These are phyloP conservation scores for Helicoverpa assulta DNA, from an alignment of 2,888 invertebrate genomes.

Conservation along the genomic window DNA sequence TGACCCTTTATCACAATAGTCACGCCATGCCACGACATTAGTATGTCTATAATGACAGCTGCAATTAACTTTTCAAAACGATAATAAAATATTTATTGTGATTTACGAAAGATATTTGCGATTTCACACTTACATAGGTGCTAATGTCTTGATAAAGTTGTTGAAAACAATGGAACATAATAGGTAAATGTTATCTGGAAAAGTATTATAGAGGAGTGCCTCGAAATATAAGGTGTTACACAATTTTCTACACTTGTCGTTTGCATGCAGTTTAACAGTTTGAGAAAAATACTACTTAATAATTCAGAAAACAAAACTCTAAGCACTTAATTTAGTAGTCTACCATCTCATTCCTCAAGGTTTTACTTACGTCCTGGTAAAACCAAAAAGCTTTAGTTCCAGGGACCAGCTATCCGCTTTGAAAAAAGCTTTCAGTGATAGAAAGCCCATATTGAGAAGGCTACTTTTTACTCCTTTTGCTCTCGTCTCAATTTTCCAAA, in stretches of 20 bases:
- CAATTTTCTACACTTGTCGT: constrained; percentile 3
- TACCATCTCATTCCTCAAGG: no score
- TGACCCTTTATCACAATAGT: constrained; percentile 41
- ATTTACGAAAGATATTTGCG: constrained; percentile 34
- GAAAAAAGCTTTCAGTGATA: no score
- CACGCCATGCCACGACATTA: constrained; percentile 33
- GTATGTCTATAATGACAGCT: constrained; percentile 26
- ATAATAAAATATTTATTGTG: constrained; percentile 27
- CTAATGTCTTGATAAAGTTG: constrained; percentile 27
- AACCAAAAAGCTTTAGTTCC: no score
- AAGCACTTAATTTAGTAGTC: no score
- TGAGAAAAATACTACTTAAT: no score
- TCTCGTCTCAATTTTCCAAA: no score
- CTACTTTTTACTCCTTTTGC: no score
- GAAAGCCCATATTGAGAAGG: no score
- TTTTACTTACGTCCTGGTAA: no score
- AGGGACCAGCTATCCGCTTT: no score
- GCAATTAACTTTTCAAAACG: constrained; percentile 36
- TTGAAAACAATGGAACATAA: constrained; percentile 9
- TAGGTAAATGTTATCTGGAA: constrained; percentile 7
- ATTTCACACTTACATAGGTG: constrained; percentile 33
- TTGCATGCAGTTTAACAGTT: neutral
- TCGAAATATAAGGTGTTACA: constrained; percentile 5
- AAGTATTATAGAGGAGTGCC: constrained; percentile 12
- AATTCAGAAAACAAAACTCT: no score